Evolutionary conservation across 2,797 vertebrate species (phyloP), one percentile per base, ranked within the genome.

Genomic region (Lates japonicus): DNA sequence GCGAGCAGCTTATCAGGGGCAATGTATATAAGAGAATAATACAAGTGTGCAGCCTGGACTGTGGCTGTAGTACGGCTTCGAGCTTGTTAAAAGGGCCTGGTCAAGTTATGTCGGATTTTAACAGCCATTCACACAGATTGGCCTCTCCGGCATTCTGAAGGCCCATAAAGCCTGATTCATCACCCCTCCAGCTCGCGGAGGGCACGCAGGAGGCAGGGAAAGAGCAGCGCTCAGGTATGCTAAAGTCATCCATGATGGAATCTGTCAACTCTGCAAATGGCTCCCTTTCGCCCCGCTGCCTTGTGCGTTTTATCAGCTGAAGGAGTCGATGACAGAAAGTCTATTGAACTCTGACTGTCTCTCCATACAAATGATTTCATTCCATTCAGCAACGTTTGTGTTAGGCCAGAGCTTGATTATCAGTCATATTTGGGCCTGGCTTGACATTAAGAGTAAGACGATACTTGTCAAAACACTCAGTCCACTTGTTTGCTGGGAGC

Each of bases 131-230:
- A 39, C 88, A 82, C 87, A 91, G 94, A 94, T 94, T 93, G 90
- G 93, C 93, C 94, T 94, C 91, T 69, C 74, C 20, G 74, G 94
- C 83, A 87, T 93, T 87, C 87, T 91, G 91, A 92, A 90, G 91
- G 91, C 92, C 88, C 91, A 93, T 94, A 93, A 94, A 95, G 87
- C 78, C 86, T 94, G 94, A 95, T 93, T 95, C 93, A 95, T 94
- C 90, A 85, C 91, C 88, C 78, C 78, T 70, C 79, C 87, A 66
- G 60, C 88, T 93, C 46, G 74, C 91, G 90, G 92, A 94, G 91
- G 91, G 90, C 91, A 93, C 17, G 16, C 81, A 76, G 75, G 83
- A 89, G 79, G 88, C 80, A 81, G 83, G 66, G 75, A 86, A 86
- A 91, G 88, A 94, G 93, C 90, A 87, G 88, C 68, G 75, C 90